Percentiles rank a stretch among this genome's conserved stretches.
Evolutionary conservation across 2,888 invertebrate genomes (phyloP).

Genomic region (Archaeoteleia sp.): DNA sequence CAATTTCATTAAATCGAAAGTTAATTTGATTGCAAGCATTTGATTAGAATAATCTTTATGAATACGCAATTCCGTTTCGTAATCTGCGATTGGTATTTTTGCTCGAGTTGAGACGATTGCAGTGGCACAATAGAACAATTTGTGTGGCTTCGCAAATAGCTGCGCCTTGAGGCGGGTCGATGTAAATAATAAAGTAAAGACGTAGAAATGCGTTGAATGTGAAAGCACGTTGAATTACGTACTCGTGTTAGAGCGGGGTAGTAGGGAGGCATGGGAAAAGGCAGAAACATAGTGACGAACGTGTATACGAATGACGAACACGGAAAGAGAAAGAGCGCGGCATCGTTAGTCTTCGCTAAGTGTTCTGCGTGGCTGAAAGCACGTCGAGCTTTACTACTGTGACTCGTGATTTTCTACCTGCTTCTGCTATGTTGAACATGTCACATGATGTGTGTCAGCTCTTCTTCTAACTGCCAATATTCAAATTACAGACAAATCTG

Average conservation of each 20-base stretch:
- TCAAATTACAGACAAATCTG: too few relatives aligned
- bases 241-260: constrained; percentile 12
- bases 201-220: constrained; percentile 38
- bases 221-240: constrained; percentile 33
- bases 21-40: too few relatives aligned
- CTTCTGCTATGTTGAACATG: constrained; percentile 2
- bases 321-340: constrained; percentile 19
- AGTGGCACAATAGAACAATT: constrained; percentile 9
- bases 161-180: constrained; percentile 23
- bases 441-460: constrained; percentile 5
- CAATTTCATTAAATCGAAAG: neutral
- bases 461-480: constrained; percentile 11
- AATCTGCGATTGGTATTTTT: constrained; percentile 6
- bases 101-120: constrained; percentile 8
- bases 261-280: constrained; percentile 12
- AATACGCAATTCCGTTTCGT: neutral
- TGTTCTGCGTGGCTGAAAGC: constrained; percentile 37
- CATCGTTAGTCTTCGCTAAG: constrained; percentile 32
- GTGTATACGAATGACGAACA: neutral
- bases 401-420: constrained; percentile 22
- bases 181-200: constrained; percentile 51
- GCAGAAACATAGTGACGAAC: constrained; percentile 20
- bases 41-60: neutral
- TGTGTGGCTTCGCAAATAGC: constrained; percentile 18
- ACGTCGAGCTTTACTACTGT: constrained; percentile 43